Base-by-base conservation (phyloP, 1,140 invertebrate genomes). In the Acromyrmex charruanus region DNA sequence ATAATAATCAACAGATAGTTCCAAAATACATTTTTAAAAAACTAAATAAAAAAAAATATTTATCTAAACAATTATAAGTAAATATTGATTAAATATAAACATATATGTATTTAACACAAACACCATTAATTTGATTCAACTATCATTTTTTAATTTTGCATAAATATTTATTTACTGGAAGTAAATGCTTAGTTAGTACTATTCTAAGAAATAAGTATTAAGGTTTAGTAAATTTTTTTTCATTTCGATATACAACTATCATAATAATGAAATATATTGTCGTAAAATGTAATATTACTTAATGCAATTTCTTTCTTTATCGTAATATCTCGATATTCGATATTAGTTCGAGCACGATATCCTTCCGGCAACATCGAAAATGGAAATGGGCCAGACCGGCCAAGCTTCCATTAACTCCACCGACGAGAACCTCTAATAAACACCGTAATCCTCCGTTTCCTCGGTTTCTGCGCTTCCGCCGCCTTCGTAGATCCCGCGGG, bases 381-480 rank as follows among this genome's bases (percentile, higher is more conserved):
- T 84, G 80, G 80, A 84, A 84, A 75, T n/a, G 25, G 51, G 35
- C 51, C 16, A 35, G 39, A 25, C 53, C 5, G 31, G 5, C 31
- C 31, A 35, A 35, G 31, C 31, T 84, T 84, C 80, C 69, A 75
- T 75, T 75, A 84, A 74, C 80, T 55, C 18, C 10, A 25, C 49
- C 69, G 39, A 61, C 68, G 53, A 74, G 55, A 25, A 39, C 39
- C 55, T 75, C 55, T 75, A 84, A 75, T 75, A 84, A 84, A 61
- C 69, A 61, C 69, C 14, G 35, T 75, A 84, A 75, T 75, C 80
- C 80, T 25, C 80, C 55, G 58, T 82, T 82, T 84, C 80, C 80
- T 61, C 69, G 80, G 53, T 61, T 84, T 71, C 69, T 58, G 80
- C 39, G 55, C 80, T 82, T 82, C 80, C 80, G 80, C 68, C 55